Evolutionary conservation across 37 sponge, comb jelly and placozoan genomes (phyloP).

Genomic region (Aplysina aerophoba): DNA sequence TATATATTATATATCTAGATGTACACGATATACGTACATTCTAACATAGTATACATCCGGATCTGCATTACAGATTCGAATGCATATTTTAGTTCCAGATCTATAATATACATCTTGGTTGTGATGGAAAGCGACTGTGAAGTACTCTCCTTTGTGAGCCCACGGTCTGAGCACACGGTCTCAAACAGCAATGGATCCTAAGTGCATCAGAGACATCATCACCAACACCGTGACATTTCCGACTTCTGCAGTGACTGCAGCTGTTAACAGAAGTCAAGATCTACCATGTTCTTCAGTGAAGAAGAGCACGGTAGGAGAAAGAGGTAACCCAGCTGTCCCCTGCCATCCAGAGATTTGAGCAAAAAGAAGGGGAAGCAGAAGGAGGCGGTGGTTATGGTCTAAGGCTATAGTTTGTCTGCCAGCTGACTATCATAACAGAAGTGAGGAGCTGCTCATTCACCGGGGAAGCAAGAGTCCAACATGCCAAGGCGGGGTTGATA

Average conservation of each 20-base stretch:
- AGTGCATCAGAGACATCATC: conserved; percentile 3
- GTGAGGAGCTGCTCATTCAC: background rate
- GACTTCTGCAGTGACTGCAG: background rate
- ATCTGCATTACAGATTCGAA: no score
- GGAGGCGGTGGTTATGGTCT: background rate
- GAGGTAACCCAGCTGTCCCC: background rate
- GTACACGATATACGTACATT: no score
- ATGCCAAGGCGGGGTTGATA: background rate
- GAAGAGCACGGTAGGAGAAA: no score
- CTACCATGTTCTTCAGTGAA: no score
- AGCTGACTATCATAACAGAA: background rate
- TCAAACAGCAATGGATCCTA: conserved; percentile 5
- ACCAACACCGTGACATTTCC: background rate
- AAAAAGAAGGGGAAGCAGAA: background rate
- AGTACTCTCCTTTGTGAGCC: no score
- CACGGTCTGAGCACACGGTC: no score
- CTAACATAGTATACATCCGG: no score
- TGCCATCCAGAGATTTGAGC: background rate
- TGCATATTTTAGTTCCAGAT: no score
- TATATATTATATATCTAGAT: no score
- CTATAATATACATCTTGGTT: no score
- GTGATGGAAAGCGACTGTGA: no score
- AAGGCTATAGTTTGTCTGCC: conserved; percentile 26
- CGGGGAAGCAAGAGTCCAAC: conserved; percentile 31
- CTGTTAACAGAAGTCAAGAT: background rate